These are phyloP conservation scores for Meloidogyne exigua DNA, from an alignment of 1,140 invertebrate genomes.

Conservation along the genomic window DNA sequence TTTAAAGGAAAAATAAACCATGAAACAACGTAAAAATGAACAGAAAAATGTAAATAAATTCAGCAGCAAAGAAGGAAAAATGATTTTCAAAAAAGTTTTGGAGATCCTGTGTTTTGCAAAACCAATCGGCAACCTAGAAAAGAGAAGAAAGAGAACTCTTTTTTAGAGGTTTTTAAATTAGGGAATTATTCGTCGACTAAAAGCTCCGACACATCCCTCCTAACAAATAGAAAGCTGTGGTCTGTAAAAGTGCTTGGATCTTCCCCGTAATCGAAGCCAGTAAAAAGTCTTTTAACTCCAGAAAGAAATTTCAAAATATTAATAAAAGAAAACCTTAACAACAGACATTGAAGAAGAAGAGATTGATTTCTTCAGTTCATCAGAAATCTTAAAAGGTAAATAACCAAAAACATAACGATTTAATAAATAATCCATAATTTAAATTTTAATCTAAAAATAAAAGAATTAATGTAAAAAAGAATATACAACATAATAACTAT, in stretches of 20 bases:
- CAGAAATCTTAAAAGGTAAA: conserved; percentile 51
- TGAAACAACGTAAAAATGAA: conserved; percentile 64
- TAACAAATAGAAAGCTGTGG: too few species aligned
- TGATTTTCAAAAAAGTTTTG: conserved; percentile 64
- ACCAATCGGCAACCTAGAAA: conserved; percentile 65
- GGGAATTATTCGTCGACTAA: too few species aligned
- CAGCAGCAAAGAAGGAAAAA: conserved; percentile 64
- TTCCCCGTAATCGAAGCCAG: too few species aligned
- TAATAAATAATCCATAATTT: conserved; percentile 55
- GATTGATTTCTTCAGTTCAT: conserved; percentile 46
- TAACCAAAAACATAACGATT: conserved; percentile 51
- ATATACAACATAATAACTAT: too few species aligned
- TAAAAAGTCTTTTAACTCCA: background rate
- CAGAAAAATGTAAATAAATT: conserved; percentile 64
- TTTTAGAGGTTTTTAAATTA: too few species aligned
- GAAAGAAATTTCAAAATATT: conserved; percentile 1
- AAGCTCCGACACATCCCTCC: too few species aligned
- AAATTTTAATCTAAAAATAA: background rate
- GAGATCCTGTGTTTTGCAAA: conserved; percentile 64
- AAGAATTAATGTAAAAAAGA: background rate
- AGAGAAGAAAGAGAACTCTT: too few species aligned
- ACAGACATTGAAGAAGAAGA: conserved; percentile 41
- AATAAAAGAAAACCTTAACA: conserved; percentile 40
- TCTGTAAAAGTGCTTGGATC: too few species aligned
- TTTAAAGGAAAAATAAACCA: conserved; percentile 54